A percentile compares a stretch with the other conserved stretches of the same genome.
phyloP scores from a whole-genome alignment of 2,797 vertebrate species.

The Bucorvus abyssinicus region DNA sequence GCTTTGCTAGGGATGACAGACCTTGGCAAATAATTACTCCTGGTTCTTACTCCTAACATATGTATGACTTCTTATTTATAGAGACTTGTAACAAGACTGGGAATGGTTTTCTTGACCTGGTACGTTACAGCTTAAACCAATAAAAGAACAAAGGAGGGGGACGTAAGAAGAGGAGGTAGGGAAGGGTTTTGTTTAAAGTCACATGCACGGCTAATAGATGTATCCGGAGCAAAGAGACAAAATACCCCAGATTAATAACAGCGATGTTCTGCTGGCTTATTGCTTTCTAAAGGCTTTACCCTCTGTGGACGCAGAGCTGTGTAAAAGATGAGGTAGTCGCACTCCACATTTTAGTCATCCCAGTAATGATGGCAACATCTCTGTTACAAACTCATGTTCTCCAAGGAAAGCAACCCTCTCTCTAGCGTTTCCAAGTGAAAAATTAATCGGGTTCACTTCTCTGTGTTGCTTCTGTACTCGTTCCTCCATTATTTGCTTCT shows the following conservation, averaged over 20 bases:
- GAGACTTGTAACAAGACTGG: constrained; percentile 19
- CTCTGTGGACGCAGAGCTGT: not conserved
- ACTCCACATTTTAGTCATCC: constrained; percentile 15
- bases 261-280: not conserved
- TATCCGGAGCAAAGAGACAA: constrained; percentile 19
- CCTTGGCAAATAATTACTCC: constrained; percentile 18
- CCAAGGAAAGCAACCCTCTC: constrained; percentile 3
- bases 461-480: not conserved
- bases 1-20: not conserved
- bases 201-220: not conserved
- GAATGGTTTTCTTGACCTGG: not conserved
- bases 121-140: constrained; percentile 44
- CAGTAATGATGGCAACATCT: not conserved
- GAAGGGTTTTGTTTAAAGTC: constrained; percentile 24
- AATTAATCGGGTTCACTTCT: not conserved
- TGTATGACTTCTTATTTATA: constrained; percentile 38
- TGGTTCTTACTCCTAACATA: constrained; percentile 13
- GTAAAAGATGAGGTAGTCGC: constrained; percentile 25
- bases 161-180: not conserved
- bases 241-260: constrained; percentile 38
- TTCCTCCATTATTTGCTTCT: constrained; percentile 13
- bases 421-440: constrained; percentile 15
- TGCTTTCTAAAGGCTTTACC: constrained; percentile 32
- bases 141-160: constrained; percentile 51
- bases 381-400: not conserved